phyloP scores from a whole-genome alignment of 2,113 vertebrate species.

The Ammodytes dubius region DNA sequence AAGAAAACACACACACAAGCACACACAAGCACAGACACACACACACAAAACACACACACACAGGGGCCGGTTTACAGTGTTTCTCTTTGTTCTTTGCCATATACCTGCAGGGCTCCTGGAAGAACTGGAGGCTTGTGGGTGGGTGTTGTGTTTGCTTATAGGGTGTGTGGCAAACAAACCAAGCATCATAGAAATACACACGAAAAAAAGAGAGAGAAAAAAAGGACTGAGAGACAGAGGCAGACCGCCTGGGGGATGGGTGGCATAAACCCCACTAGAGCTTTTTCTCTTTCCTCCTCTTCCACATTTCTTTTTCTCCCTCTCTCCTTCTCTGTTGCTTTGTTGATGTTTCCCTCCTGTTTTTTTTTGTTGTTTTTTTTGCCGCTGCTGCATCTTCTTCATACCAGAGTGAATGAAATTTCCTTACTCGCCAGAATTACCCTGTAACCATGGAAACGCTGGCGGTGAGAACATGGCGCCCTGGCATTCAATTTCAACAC shows the following conservation, averaged over 20 bases:
- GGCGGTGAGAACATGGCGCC: constrained; percentile 86
- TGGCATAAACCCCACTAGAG: constrained; percentile 58
- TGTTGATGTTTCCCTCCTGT: constrained; percentile 80
- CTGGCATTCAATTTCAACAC: constrained; percentile 84
- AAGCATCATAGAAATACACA: constrained; percentile 75
- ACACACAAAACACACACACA: constrained; percentile 44
- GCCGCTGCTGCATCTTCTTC: constrained; percentile 34
- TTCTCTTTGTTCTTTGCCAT: constrained; percentile 80
- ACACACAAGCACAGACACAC: constrained; percentile 4
- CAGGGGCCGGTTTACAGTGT: constrained; percentile 64
- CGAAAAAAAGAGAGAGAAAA: constrained; percentile 48
- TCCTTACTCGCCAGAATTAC: constrained; percentile 88
- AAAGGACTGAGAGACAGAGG: constrained; percentile 60
- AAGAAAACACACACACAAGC: constrained; percentile 22
- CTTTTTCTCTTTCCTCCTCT: constrained; percentile 39
- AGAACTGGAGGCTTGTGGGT: constrained; percentile 71
- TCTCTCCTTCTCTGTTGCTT: constrained; percentile 62
- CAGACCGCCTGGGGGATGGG: constrained; percentile 75
- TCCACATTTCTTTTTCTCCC: constrained; percentile 8
- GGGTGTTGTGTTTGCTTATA: constrained; percentile 82
- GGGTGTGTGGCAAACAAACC: constrained; percentile 77
- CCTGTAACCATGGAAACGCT: constrained; percentile 87
- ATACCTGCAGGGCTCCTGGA: constrained; percentile 80
- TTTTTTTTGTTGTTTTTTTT: constrained; percentile 60
- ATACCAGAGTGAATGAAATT: constrained; percentile 85